Percentiles rank a stretch among this genome's conserved stretches.
Evolutionary conservation across 2,797 vertebrate species (phyloP).

Genomic region (Lepus oiostolus): DNA sequence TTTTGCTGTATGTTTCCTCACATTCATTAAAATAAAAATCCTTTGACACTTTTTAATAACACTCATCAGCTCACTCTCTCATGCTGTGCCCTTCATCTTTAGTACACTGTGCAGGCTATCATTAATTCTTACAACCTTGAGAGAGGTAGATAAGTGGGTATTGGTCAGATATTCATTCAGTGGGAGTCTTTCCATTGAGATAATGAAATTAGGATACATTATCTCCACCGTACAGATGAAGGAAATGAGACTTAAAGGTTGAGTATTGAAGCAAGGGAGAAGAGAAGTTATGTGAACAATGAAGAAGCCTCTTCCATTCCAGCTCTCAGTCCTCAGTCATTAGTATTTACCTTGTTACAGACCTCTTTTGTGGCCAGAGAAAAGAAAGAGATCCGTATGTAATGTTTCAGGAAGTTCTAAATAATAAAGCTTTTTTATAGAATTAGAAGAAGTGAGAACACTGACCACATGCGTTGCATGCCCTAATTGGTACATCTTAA

Average conservation of each 20-base stretch:
- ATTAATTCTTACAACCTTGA: conserved; percentile 66
- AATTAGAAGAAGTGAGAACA: neutral
- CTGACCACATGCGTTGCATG: neutral
- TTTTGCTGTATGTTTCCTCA: neutral
- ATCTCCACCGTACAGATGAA: conserved; percentile 46
- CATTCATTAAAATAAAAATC: conserved; percentile 51
- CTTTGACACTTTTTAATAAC: conserved; percentile 25
- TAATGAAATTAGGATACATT: conserved; percentile 46
- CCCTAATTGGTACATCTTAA: neutral
- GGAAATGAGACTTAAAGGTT: conserved; percentile 55
- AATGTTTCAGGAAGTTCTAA: neutral
- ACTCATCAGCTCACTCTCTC: neutral
- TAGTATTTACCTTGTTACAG: neutral
- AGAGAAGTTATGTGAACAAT: neutral
- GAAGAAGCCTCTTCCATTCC: neutral
- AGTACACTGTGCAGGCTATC: neutral
- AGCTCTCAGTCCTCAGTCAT: neutral
- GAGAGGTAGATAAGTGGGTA: neutral
- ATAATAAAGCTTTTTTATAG: neutral
- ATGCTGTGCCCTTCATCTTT: neutral
- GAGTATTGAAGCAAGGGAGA: neutral
- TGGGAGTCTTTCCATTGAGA: neutral
- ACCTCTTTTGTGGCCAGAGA: neutral
- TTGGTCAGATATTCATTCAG: conserved; percentile 54
- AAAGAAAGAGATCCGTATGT: neutral